Percentiles rank a stretch among this genome's conserved stretches.
These are phyloP conservation scores for Drosophila kambysellisi DNA, from an alignment of 2,888 invertebrate genomes.

Conservation along the genomic window DNA sequence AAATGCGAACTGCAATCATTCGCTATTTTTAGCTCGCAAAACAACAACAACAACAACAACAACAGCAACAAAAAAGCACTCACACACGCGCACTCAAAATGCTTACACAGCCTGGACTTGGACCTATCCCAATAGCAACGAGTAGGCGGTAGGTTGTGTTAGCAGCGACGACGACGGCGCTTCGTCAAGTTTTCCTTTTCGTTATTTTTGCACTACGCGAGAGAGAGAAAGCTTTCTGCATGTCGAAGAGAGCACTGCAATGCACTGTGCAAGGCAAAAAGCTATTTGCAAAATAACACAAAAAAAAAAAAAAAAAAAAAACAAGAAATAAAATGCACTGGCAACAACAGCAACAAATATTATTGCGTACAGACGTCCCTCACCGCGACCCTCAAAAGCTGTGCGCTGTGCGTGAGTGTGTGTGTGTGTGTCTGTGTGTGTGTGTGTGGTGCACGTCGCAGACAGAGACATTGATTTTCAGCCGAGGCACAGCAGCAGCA, in stretches of 20 bases:
- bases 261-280: conserved; percentile 7
- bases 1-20: conserved; percentile 64
- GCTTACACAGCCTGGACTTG: conserved; percentile 60
- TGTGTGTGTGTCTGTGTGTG: not conserved
- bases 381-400: conserved; percentile 80
- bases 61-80: not conserved
- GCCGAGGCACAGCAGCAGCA: conserved; percentile 3
- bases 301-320: not conserved
- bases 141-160: conserved; percentile 66
- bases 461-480: conserved; percentile 75
- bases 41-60: not conserved
- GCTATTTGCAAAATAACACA: conserved; percentile 1
- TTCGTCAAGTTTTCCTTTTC: conserved; percentile 57
- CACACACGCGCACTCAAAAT: conserved; percentile 15
- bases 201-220: conserved; percentile 3
- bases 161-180: conserved; percentile 26
- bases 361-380: conserved; percentile 57
- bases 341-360: conserved; percentile 28
- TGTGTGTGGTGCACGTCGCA: conserved; percentile 33
- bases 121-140: conserved; percentile 70
- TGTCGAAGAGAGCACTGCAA: conserved; percentile 11
- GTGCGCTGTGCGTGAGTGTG: conserved; percentile 2
- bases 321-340: conserved; percentile 33
- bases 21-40: conserved; percentile 65
- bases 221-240: conserved; percentile 25